Base-by-base conservation (phyloP, 2,888 invertebrate species). In the Tolmerus cingulatus region DNA sequence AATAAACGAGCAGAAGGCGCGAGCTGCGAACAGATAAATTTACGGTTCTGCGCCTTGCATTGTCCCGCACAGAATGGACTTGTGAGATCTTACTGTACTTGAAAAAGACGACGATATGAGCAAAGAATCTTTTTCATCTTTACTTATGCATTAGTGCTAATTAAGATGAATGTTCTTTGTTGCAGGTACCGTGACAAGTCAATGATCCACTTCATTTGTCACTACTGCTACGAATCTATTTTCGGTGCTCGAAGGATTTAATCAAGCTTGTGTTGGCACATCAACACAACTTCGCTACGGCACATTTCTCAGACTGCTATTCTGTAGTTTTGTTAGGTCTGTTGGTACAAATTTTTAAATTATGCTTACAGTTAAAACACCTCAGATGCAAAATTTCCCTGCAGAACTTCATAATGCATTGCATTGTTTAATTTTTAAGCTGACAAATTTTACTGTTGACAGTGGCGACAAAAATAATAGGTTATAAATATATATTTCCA, bases 21-120 rank as follows among this genome's bases (percentile, higher is more conserved):
- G 37, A 57, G 40, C 12, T 57, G 82, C 82, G 82, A 82, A 82
- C 82, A 82, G 82, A 82, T 82, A 57, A 82, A 82, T 82, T 82
- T 37, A 66, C 82, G 19, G 12, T 19, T 27, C 82, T 51, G 23
- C 19, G 78, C 43, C 78, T n/a, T 14, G 55, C n/a, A 51, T 81
- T 81, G 81, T 23, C 8, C 16, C 79, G 27, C 79, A 23, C 43
- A 19, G 1, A 30, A 55, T 34, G 16, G 66, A 12, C 2, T 30
- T 16, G 57, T 30, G n/a, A 34, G 7, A 30, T 82, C 40, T 19
- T 2, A 46, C 79, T 79, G 66, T 37, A 57, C 27, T 51, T 66
- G 57, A 76, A 27, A 55, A 37, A 40, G 16, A 16, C 46, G 16
- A 19, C 40, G 14, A 51, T 51, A 12, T 5, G 23, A 79, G 14